Base-by-base conservation (phyloP, 2,113 vertebrate species). In the Alosa alosa region DNA sequence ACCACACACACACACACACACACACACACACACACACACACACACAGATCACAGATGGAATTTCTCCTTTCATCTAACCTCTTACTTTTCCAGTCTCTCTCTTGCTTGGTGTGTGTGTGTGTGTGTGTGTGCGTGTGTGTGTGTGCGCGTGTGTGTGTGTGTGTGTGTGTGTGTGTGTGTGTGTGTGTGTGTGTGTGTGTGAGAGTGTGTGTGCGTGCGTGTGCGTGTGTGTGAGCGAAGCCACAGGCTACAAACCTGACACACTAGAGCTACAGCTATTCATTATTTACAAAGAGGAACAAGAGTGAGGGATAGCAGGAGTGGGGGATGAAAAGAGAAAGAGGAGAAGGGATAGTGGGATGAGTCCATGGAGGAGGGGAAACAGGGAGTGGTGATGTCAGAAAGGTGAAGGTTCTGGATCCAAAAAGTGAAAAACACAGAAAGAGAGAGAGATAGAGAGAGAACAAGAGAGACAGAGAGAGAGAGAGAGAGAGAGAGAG, bases 101-200 rank as follows among this genome's bases (percentile, higher is more conserved):
- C 20, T 72, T 36, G 25, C 22, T 64, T 9, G 4, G 60, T 64
- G 17, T 55, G 50, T 55, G 50, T 13, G 50, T 55, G 50, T 55
- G 50, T 18, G 50, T 52, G 50, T 9, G 50, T 15, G 7, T 52
- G 50, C 8, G 52, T 57, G 52, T 11, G 52, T 57, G 52, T 82
- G 7, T 82, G 81, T 82, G 81, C 3, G 7, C 10, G 81, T 44
- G 81, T 45, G 13, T 82, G 81, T 82, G 81, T 82, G 81, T 82
- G 81, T 82, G 82, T 82, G 81, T 82, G 81, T 82, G 81, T 82
- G 81, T 83, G 45, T 83, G 82, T 50, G 82, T 44, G 82, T 50
- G 82, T 83, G 82, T 44, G 82, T 50, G 82, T 44, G 82, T 83
- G 82, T 52, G 82, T 83, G 82, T 41, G 82, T 60, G 82, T 60